These are phyloP conservation scores for Notarius lentiginosus DNA, from an alignment of 2,113 vertebrate genomes.

Conservation along the genomic window DNA sequence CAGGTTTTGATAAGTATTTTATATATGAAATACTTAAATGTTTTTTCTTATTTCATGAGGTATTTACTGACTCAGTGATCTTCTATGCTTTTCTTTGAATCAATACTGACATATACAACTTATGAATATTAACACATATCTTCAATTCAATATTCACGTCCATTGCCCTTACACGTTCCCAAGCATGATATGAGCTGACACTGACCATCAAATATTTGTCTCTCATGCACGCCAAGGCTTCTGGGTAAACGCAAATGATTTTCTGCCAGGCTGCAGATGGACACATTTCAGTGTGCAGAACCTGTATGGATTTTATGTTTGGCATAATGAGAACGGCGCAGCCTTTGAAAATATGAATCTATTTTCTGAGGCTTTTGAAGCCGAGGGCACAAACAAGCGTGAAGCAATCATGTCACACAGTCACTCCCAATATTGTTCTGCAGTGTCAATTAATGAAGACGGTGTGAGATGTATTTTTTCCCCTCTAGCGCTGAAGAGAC, in stretches of 20 bases:
- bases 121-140: constrained; percentile 3
- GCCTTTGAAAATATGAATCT: constrained; percentile 45
- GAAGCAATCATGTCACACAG: constrained; percentile 62
- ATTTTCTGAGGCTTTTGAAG: constrained; percentile 60
- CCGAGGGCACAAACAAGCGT: constrained; percentile 59
- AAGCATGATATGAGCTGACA: constrained; percentile 1
- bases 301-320: constrained; percentile 49
- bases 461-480: not conserved
- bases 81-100: not conserved
- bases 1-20: too few species aligned
- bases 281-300: constrained; percentile 37
- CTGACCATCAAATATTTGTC: constrained; percentile 29
- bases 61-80: not conserved
- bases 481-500: not conserved
- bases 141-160: constrained; percentile 16
- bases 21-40: not conserved
- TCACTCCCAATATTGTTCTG: constrained; percentile 65
- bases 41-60: not conserved
- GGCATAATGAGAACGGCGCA: constrained; percentile 43
- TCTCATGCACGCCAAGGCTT: constrained; percentile 1
- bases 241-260: constrained; percentile 37
- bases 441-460: constrained; percentile 67
- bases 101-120: not conserved
- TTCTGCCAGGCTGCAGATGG: constrained; percentile 33
- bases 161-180: not conserved